Base-by-base conservation (phyloP, 2,888 invertebrate species). In the Agapetus fuscipes region DNA sequence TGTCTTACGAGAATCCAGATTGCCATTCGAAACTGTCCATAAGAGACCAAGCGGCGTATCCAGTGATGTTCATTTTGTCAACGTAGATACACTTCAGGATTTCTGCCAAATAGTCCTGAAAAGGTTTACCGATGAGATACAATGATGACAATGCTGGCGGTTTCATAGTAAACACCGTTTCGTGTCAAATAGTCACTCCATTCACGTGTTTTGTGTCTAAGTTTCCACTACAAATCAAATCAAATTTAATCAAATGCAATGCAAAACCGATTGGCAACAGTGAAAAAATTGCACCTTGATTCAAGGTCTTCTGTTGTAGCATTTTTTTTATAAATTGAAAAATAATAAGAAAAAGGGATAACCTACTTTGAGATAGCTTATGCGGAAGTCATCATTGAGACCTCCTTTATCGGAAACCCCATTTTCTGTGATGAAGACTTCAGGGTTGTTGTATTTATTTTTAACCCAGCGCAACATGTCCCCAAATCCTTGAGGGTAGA, bases 21-120 rank as follows among this genome's bases (percentile, higher is more conserved):
- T 66, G 59, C 76, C 76, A 78, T 56, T 78, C 78, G 47, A 78
- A 74, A 55, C 75, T 76, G 53, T 78, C 78, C 68, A 76, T 71
- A 14, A 78, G 62, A 1, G 74, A 73, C 75, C 77, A 76, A 1
- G 71, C 72, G 0, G 72, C 73, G 57, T 76, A 78, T 1, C 74
- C 76, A 27, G 71, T 59, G 1, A 74, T 63, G 7, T 63, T 66
- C n/a, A 71, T 70, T 2, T 57, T 60, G 37, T 73, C 70, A 9
- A 70, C 65, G 43, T 70, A 55, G 29, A 72, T 62, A 1, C 71
- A 72, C 39, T 67, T 63, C 39, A 71, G 51, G 33, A 71, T 61
- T 50, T 61, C 68, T 13, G 59, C 55, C 17, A 72, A 54, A 48
- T 72, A 70, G 28, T 66, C 69, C 71, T 71, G 52, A 2, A 54